A percentile compares a stretch with the other conserved stretches of the same genome.
Evolutionary conservation across 2,113 vertebrate genomes (phyloP).

Genomic region (cat (Felis catus)): DNA sequence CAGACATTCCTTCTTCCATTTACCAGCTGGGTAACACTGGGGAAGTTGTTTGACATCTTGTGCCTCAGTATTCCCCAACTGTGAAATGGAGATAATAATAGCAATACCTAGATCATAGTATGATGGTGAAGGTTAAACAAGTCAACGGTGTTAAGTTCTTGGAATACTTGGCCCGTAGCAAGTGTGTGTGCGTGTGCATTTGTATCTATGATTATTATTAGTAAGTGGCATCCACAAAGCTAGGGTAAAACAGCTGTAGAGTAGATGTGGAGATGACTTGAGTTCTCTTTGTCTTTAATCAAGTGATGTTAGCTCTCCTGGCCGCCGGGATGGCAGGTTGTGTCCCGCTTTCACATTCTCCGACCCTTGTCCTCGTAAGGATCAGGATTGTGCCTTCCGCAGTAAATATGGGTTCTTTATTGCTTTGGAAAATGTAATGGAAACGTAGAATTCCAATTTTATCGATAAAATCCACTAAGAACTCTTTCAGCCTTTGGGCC

Average conservation of each 20-base stretch:
- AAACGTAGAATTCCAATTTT: not conserved
- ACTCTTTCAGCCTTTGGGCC: not conserved
- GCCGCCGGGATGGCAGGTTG: no score
- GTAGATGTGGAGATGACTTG: not conserved
- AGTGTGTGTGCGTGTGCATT: fast-evolving
- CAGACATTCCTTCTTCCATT: not conserved
- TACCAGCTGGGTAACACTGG: not conserved
- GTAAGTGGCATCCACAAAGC: not conserved
- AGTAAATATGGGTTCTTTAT: not conserved
- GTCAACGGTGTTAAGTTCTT: not conserved
- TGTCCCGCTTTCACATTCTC: not conserved
- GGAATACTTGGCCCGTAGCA: not conserved
- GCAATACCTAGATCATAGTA: no score
- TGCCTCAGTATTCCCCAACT: not conserved
- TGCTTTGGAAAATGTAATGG: not conserved
- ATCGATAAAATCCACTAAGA: not conserved
- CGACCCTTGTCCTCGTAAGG: not conserved
- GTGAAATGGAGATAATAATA: not conserved
- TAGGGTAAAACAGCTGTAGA: not conserved
- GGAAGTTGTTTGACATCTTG: not conserved
- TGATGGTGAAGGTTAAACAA: not conserved
- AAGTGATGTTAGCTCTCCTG: not conserved
- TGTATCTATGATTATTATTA: not conserved
- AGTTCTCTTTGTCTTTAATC: not conserved
- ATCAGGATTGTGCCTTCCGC: not conserved